These are phyloP conservation scores for Melipona quadrifasciata DNA, from an alignment of 1,140 invertebrate species.

Conservation along the genomic window DNA sequence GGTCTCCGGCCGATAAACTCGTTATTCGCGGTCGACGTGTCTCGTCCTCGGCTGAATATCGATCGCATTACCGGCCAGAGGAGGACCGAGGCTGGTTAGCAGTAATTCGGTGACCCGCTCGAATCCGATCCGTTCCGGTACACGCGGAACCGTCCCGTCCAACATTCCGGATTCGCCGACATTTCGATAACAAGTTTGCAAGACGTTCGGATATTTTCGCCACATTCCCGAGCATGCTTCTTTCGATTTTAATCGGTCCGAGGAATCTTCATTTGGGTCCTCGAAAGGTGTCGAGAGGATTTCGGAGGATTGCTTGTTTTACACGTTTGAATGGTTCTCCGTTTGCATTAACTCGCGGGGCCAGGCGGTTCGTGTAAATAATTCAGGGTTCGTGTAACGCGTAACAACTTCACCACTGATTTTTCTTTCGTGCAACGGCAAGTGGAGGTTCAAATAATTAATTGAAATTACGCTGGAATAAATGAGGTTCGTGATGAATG, in stretches of 20 bases:
- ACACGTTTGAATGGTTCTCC: too few species aligned
- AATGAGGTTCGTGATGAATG: too few species aligned
- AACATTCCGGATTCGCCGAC: background rate
- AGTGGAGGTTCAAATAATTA: too few species aligned
- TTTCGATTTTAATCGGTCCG: background rate
- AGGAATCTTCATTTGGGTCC: too few species aligned
- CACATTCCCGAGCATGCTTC: background rate
- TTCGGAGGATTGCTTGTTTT: too few species aligned
- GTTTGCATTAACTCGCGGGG: too few species aligned
- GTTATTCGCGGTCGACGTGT: constrained; percentile 53
- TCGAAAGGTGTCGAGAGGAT: too few species aligned
- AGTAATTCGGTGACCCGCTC: constrained; percentile 49
- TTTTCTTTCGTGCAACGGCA: too few species aligned
- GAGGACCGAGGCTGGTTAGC: constrained; percentile 41
- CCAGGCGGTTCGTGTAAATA: too few species aligned
- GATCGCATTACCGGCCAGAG: constrained; percentile 35
- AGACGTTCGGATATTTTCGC: background rate
- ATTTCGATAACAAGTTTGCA: background rate
- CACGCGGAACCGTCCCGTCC: background rate
- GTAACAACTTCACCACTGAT: too few species aligned
- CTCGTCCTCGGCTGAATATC: constrained; percentile 40
- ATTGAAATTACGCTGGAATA: too few species aligned
- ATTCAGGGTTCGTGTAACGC: too few species aligned
- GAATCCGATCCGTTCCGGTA: background rate
- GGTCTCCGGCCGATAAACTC: constrained; percentile 63